Evolutionary conservation across 2,113 vertebrate species (phyloP).

Genomic region (Neofelis nebulosa): DNA sequence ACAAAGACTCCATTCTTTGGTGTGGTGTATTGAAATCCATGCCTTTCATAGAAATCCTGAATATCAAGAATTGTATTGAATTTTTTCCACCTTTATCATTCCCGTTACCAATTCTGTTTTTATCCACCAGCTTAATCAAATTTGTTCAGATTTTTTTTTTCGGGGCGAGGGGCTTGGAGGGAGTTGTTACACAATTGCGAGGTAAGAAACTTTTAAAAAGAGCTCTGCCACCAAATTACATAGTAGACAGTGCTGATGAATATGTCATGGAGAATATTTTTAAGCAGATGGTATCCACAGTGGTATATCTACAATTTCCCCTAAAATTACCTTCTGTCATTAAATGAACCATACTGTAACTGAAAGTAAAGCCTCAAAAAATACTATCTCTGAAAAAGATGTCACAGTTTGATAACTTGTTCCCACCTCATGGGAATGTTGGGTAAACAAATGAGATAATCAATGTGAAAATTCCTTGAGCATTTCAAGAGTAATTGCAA

Average conservation of each 20-base stretch:
- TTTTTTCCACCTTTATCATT: not conserved
- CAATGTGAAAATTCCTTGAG: not conserved
- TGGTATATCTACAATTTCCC: constrained; percentile 28
- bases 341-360: constrained; percentile 1
- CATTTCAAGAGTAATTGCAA: not conserved
- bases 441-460: constrained; percentile 42
- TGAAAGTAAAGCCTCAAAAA: constrained; percentile 54
- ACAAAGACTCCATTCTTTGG: constrained; percentile 78
- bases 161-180: rapidly evolving
- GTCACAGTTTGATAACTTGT: not conserved
- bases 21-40: constrained; percentile 51
- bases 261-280: constrained; percentile 37
- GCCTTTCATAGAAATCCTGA: constrained; percentile 69
- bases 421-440: constrained; percentile 31
- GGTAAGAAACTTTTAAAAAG: not conserved
- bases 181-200: not conserved
- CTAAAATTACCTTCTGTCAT: constrained; percentile 48
- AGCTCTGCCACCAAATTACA: not conserved
- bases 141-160: not conserved
- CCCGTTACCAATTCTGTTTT: not conserved
- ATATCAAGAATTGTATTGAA: constrained; percentile 68
- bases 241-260: not conserved
- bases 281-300: constrained; percentile 60
- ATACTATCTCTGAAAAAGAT: constrained; percentile 14
- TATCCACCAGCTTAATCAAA: not conserved